Percentiles rank a stretch among this genome's conserved stretches.
Conservation (phyloP, 2,113 vertebrate species). For the Cavia aperea region DNA sequence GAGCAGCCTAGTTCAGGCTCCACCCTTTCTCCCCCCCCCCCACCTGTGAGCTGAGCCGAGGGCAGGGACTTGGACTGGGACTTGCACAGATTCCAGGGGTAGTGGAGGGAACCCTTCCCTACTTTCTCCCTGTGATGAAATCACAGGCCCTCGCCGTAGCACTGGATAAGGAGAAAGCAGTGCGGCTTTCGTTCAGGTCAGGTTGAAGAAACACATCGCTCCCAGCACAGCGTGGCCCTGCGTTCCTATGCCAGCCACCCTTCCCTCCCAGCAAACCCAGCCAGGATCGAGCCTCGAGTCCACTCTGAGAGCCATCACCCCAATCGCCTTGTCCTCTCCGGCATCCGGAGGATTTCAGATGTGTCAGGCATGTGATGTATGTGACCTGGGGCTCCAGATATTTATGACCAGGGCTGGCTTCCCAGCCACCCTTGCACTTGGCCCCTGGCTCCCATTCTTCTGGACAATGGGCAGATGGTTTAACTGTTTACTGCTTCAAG, state of each 20-base stretch:
- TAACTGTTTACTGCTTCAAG: conserved; percentile 70
- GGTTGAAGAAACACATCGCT: neutral
- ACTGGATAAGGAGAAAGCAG: neutral
- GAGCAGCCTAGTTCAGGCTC: neutral
- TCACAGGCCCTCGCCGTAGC: accelerated
- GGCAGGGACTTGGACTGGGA: neutral
- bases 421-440: neutral
- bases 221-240: neutral
- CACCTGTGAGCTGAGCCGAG: neutral
- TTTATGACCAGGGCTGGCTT: conserved; percentile 8
- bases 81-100: neutral
- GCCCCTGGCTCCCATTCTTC: conserved; percentile 46
- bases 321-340: neutral
- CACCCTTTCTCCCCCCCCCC: neutral
- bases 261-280: neutral
- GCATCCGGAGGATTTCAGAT: neutral
- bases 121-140: neutral
- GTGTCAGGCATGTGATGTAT: neutral
- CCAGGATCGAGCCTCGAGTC: neutral
- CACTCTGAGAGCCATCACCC: neutral
- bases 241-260: neutral
- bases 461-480: conserved; percentile 57
- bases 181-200: neutral
- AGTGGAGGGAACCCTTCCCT: neutral
- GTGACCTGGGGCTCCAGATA: neutral